Evolutionary conservation across 2,888 invertebrate genomes (phyloP).

Genomic region (Phengaris arion): DNA sequence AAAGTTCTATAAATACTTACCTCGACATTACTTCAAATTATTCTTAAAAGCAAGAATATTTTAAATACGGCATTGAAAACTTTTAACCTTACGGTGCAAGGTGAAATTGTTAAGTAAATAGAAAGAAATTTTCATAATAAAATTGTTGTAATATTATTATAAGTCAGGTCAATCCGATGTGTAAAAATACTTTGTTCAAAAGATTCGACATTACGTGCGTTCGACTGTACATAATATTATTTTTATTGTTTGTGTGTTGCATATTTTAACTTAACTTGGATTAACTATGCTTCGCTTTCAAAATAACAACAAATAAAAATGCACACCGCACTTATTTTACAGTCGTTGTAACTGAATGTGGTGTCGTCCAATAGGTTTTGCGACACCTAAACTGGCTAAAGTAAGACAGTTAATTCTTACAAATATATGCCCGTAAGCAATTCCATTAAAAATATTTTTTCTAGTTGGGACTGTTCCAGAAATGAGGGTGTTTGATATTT

Average conservation of each 20-base stretch:
- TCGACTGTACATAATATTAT: too few species aligned
- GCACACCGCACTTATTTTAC: too few species aligned
- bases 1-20: not conserved
- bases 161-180: not conserved
- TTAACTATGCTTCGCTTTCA: too few species aligned
- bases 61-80: not conserved
- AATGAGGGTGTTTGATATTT: not conserved
- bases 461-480: constrained; percentile 3
- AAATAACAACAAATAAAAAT: too few species aligned
- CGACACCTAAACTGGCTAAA: not conserved
- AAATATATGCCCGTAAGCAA: not conserved
- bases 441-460: not conserved
- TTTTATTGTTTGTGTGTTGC: too few species aligned
- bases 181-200: too few species aligned
- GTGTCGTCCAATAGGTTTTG: not conserved
- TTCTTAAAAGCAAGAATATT: not conserved
- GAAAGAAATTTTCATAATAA: not conserved
- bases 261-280: too few species aligned
- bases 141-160: not conserved
- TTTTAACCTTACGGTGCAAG: not conserved
- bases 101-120: not conserved
- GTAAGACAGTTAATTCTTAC: not conserved
- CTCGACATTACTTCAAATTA: not conserved
- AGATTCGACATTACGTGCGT: too few species aligned
- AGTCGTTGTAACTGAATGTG: too few species aligned